Conservation (phyloP, 2,797 vertebrate species). For the Malurus splendens region DNA sequence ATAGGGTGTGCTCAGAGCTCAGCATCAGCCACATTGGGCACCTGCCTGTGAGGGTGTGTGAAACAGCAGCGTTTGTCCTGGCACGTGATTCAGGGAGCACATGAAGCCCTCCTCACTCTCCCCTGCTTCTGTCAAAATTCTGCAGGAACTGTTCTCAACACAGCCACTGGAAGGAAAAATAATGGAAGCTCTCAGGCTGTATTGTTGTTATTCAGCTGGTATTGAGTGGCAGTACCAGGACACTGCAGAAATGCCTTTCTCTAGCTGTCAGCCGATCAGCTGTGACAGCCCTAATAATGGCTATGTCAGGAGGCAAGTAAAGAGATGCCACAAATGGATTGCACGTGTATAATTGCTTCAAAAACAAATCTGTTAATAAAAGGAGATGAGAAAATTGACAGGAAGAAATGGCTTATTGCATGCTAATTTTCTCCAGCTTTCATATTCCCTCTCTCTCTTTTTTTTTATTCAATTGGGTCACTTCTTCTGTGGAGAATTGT, state of each 20-base stretch:
- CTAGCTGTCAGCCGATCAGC: slow-evolving; percentile 34
- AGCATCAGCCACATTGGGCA: accelerated
- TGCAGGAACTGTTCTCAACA: neutral
- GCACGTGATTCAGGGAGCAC: neutral
- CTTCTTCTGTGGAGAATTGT: neutral
- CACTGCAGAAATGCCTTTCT: slow-evolving; percentile 25
- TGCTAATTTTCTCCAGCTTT: slow-evolving; percentile 41
- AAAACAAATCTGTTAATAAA: slow-evolving; percentile 64
- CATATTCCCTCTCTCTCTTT: neutral
- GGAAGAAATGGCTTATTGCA: slow-evolving; percentile 35
- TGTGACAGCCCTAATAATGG: slow-evolving; percentile 62
- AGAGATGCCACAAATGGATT: slow-evolving; percentile 59
- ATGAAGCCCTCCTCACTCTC: neutral
- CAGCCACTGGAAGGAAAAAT: neutral
- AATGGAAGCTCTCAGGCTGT: neutral
- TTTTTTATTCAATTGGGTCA: neutral
- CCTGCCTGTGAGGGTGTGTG: neutral
- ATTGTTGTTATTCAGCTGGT: slow-evolving; percentile 35
- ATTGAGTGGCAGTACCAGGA: slow-evolving; percentile 44
- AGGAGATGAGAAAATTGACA: slow-evolving; percentile 39
- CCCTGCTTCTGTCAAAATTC: slow-evolving; percentile 31
- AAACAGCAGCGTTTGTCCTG: accelerated
- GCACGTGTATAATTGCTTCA: slow-evolving; percentile 64
- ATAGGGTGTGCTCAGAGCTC: neutral
- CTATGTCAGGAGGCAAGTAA: slow-evolving; percentile 57